Conservation (phyloP, 2,113 vertebrate genomes). For the Ictalurus furcatus region DNA sequence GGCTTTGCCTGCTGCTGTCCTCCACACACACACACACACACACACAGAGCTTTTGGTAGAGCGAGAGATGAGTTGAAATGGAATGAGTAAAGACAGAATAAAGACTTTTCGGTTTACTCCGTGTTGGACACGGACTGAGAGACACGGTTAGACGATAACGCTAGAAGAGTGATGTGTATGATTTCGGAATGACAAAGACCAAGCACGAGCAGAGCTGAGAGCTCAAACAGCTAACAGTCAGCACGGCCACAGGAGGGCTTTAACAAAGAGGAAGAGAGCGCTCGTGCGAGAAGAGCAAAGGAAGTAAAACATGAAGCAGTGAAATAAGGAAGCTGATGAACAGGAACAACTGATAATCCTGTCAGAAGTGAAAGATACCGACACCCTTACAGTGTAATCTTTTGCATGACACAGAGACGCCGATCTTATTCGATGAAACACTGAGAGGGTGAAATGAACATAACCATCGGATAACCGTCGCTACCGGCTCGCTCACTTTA, state of each 20-base stretch:
- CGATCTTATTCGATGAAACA: conserved; percentile 31
- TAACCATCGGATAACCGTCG: no score
- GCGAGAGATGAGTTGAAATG: neutral
- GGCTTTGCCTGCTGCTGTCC: conserved; percentile 47
- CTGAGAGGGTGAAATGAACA: conserved; percentile 12
- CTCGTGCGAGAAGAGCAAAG: neutral
- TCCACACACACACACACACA: conserved; percentile 15
- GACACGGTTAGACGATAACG: neutral
- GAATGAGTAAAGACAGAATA: neutral
- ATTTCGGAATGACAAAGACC: neutral
- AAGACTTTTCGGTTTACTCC: neutral
- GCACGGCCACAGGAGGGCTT: neutral
- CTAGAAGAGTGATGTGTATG: neutral
- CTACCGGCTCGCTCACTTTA: no score
- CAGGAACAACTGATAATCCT: neutral
- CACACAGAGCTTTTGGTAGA: conserved; percentile 5
- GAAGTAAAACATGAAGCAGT: conserved; percentile 31
- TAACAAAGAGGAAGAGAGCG: conserved; percentile 11
- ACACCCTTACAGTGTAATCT: neutral
- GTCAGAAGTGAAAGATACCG: conserved; percentile 8
- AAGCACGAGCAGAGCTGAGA: neutral
- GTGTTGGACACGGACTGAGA: neutral
- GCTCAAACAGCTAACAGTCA: neutral
- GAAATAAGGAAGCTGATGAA: conserved; percentile 30
- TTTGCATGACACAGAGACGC: neutral